Conservation (phyloP, 2,888 invertebrate species). For the Campaea margaritaria region DNA sequence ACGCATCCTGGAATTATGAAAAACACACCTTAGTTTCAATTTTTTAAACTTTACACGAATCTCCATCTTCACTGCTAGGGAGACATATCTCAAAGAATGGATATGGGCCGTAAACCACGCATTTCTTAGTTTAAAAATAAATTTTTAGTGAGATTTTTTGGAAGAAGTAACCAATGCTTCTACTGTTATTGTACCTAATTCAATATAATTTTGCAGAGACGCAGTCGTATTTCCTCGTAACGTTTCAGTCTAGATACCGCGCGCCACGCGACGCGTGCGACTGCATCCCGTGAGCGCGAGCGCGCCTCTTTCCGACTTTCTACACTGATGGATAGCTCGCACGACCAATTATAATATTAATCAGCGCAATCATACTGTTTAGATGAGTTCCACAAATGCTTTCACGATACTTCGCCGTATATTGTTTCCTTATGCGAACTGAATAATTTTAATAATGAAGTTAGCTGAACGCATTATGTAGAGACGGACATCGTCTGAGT, state of each 20-base stretch:
- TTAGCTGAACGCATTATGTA: constrained; percentile 11
- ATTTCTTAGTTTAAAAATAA: too few relatives aligned
- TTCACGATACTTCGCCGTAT: constrained; percentile 56
- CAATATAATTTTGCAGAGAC: constrained; percentile 33
- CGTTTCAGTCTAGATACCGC: constrained; percentile 79
- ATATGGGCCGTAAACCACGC: too few relatives aligned
- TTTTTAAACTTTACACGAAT: too few relatives aligned
- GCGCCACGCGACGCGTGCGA: constrained; percentile 66
- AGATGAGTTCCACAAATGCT: constrained; percentile 74
- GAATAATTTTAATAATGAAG: constrained; percentile 18
- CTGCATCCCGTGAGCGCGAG: constrained; percentile 48
- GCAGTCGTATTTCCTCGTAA: constrained; percentile 59
- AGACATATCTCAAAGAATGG: not conserved
- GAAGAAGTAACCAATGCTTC: not conserved
- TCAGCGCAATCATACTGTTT: constrained; percentile 78
- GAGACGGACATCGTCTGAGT: constrained; percentile 9
- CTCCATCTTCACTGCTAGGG: too few relatives aligned
- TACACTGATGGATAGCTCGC: constrained; percentile 81
- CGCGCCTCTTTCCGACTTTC: constrained; percentile 81
- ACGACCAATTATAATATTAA: constrained; percentile 83
- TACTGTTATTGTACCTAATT: not conserved
- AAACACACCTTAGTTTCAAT: not conserved
- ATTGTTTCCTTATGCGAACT: constrained; percentile 25
- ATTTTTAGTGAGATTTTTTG: too few relatives aligned
- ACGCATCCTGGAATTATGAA: constrained; percentile 87